phyloP scores from a whole-genome alignment of 1,140 invertebrate genomes.

The Oreohelix idahoensis region DNA sequence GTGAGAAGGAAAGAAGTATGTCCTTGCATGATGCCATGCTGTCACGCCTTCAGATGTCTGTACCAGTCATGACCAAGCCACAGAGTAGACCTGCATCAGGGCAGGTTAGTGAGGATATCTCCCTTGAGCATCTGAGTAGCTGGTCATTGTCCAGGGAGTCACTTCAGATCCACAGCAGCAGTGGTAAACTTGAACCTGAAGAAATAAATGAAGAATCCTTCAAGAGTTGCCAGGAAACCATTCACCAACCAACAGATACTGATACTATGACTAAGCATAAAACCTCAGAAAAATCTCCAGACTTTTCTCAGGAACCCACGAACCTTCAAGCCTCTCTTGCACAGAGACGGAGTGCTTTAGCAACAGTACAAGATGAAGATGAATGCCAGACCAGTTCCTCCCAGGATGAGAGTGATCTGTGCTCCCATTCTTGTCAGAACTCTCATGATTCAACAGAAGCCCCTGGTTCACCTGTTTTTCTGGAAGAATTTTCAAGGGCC shows the following conservation, averaged over 20 bases:
- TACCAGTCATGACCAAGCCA: slow-evolving; percentile 10
- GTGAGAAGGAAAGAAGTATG: slow-evolving; percentile 4
- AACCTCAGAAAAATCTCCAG: not conserved
- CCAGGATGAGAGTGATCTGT: slow-evolving; percentile 20
- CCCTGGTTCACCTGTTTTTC: not conserved
- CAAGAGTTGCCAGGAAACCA: not conserved
- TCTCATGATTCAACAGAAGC: not conserved
- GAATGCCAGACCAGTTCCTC: slow-evolving; percentile 3
- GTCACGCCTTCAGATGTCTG: slow-evolving; percentile 19
- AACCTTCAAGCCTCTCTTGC: slow-evolving; percentile 23
- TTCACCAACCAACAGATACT: not conserved
- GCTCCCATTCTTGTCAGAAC: slow-evolving; percentile 2
- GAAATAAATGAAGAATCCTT: not conserved
- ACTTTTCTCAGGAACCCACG: not conserved
- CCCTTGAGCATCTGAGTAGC: not conserved
- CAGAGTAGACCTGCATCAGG: not conserved
- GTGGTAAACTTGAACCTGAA: not conserved
- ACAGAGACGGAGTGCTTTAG: not conserved
- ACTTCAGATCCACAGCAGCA: not conserved
- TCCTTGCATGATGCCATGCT: slow-evolving; percentile 29
- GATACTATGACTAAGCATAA: not conserved
- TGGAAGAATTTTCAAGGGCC: not conserved
- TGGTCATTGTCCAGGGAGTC: slow-evolving; percentile 20
- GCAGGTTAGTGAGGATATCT: slow-evolving; percentile 1
- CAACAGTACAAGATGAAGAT: slow-evolving; percentile 14